Percentiles rank a stretch among this genome's conserved stretches.
Evolutionary conservation across 2,797 vertebrate species (phyloP).

Genomic region (Lindbergichthys nudifrons): DNA sequence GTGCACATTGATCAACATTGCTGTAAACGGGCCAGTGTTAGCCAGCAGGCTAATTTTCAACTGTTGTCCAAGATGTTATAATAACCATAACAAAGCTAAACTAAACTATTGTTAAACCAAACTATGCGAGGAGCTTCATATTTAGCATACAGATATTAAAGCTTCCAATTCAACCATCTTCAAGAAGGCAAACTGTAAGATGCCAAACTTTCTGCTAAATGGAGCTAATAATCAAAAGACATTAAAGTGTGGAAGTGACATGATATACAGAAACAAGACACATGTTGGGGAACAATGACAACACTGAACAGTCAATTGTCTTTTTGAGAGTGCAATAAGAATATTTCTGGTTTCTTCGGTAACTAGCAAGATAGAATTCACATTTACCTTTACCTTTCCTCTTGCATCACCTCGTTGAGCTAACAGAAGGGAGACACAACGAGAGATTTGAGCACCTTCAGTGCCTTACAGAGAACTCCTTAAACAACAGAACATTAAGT

Average conservation of each 20-base stretch:
- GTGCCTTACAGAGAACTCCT: neutral
- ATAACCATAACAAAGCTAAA: no score
- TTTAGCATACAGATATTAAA: neutral
- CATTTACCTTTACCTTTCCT: conserved; percentile 35
- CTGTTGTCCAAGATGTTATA: no score
- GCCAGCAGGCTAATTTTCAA: no score
- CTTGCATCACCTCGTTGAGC: fast-evolving
- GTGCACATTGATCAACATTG: no score
- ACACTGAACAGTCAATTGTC: neutral
- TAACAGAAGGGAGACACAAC: neutral
- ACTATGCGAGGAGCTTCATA: neutral
- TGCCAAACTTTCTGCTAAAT: neutral
- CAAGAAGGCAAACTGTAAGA: neutral
- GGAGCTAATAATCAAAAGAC: neutral
- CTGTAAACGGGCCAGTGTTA: no score
- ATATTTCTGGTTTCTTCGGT: neutral
- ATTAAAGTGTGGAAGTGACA: neutral
- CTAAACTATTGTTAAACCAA: neutral
- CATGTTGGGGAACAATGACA: neutral
- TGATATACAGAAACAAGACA: no score
- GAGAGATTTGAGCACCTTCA: conserved; percentile 2
- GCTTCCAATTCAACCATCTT: neutral
- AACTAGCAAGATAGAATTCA: neutral
- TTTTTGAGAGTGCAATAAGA: neutral
- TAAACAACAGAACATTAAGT: neutral